These are phyloP conservation scores for Corythucha ciliata DNA, from an alignment of 2,888 invertebrate species.

Conservation along the genomic window DNA sequence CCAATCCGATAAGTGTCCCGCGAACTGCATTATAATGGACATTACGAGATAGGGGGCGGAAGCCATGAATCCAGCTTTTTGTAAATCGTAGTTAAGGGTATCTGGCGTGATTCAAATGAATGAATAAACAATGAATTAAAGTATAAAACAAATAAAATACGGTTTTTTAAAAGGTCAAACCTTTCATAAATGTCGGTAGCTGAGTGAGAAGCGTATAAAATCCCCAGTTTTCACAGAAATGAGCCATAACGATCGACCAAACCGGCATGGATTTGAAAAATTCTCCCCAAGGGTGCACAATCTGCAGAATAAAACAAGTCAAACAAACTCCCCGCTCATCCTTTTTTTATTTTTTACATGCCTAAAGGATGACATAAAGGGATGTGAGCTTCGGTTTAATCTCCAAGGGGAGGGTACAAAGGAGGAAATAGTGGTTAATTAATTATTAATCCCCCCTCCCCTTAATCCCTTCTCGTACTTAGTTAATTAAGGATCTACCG, in stretches of 20 bases:
- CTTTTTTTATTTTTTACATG: too few relatives aligned
- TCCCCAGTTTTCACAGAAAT: slow-evolving; percentile 85
- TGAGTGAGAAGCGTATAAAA: slow-evolving; percentile 78
- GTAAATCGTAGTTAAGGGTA: slow-evolving; percentile 59
- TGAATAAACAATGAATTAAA: neutral
- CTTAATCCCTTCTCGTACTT: too few relatives aligned
- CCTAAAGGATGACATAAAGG: too few relatives aligned
- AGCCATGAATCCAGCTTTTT: slow-evolving; percentile 71
- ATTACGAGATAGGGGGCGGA: slow-evolving; percentile 83
- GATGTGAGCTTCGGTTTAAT: too few relatives aligned
- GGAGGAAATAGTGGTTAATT: too few relatives aligned
- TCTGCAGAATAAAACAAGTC: too few relatives aligned
- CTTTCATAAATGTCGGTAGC: slow-evolving; percentile 72
- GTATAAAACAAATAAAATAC: neutral
- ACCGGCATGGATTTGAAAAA: slow-evolving; percentile 68
- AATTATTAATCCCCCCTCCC: too few relatives aligned
- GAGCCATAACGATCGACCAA: slow-evolving; percentile 73
- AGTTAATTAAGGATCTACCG: too few relatives aligned
- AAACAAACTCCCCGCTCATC: too few relatives aligned
- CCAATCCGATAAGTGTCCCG: slow-evolving; percentile 77
- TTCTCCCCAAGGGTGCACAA: slow-evolving; percentile 60
- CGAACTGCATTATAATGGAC: slow-evolving; percentile 67
- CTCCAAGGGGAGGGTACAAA: too few relatives aligned
- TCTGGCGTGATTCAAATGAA: slow-evolving; percentile 45
- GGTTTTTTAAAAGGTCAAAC: too few relatives aligned